Conservation (phyloP, 2,113 vertebrate genomes). For the Oreamnos americanus region DNA sequence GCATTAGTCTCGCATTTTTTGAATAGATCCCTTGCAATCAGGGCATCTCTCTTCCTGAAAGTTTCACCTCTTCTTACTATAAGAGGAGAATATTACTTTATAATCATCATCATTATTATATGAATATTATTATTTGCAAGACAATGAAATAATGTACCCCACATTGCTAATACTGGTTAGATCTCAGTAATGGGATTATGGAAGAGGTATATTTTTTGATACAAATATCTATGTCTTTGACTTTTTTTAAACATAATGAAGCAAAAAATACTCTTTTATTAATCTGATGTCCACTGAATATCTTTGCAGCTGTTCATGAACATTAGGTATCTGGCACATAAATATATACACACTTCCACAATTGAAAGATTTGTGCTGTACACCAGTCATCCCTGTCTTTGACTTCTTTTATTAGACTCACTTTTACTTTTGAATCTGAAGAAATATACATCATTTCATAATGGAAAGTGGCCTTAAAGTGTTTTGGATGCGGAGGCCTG, state of each 20-base stretch:
- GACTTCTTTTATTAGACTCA: neutral
- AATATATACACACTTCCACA: conserved; percentile 85
- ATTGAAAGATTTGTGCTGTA: conserved; percentile 76
- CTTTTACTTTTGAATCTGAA: conserved; percentile 1
- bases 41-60: neutral
- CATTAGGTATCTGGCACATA: conserved; percentile 86
- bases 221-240: neutral
- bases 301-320: conserved; percentile 84
- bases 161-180: neutral
- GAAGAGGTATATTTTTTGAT: neutral
- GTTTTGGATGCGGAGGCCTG: neutral
- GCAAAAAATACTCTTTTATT: conserved; percentile 87
- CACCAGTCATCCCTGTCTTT: conserved; percentile 74
- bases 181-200: neutral
- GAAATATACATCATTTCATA: neutral
- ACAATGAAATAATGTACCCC: neutral
- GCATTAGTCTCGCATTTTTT: neutral
- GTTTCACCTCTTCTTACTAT: neutral
- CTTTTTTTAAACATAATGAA: conserved; percentile 86
- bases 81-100: neutral
- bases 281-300: conserved; percentile 83
- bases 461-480: neutral
- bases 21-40: neutral
- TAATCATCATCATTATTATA: neutral
- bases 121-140: neutral